Evolutionary conservation across 2,797 vertebrate species (phyloP).

Genomic region (Ceyx erithaca): DNA sequence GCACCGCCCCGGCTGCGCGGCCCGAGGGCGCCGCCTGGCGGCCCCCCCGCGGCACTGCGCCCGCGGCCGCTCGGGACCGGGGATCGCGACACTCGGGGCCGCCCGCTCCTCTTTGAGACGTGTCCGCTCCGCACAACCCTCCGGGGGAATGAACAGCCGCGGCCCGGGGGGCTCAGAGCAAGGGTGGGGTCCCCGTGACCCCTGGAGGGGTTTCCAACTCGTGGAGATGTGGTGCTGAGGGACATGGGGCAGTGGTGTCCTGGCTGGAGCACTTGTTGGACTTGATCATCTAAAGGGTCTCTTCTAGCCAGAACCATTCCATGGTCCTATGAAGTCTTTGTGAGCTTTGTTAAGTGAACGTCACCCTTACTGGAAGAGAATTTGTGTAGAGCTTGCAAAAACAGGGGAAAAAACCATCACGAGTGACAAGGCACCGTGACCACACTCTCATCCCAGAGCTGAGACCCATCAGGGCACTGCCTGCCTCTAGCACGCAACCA

Average conservation of each 20-base stretch:
- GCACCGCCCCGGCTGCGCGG: background rate
- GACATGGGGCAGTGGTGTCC: background rate
- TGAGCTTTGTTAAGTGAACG: background rate
- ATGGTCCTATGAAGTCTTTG: rapidly evolving
- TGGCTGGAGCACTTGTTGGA: too few species aligned
- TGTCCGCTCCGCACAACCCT: too few species aligned
- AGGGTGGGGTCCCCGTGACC: too few species aligned
- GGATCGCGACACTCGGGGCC: too few species aligned
- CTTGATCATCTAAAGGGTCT: background rate
- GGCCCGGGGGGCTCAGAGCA: too few species aligned
- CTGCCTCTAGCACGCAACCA: background rate
- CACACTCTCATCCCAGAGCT: rapidly evolving
- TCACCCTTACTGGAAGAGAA: background rate
- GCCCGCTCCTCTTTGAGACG: background rate
- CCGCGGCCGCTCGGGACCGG: too few species aligned
- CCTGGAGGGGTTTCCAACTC: background rate
- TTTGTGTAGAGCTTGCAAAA: background rate
- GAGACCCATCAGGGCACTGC: background rate
- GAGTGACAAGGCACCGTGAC: background rate
- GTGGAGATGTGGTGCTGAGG: background rate
- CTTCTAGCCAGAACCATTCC: background rate
- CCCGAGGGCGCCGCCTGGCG: background rate
- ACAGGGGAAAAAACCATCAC: rapidly evolving
- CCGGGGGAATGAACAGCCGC: background rate
- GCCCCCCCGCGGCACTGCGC: background rate